A percentile compares a stretch with the other conserved stretches of the same genome.
phyloP scores from a whole-genome alignment of 23 tunicate genomes.

The Ciona savignyi region DNA sequence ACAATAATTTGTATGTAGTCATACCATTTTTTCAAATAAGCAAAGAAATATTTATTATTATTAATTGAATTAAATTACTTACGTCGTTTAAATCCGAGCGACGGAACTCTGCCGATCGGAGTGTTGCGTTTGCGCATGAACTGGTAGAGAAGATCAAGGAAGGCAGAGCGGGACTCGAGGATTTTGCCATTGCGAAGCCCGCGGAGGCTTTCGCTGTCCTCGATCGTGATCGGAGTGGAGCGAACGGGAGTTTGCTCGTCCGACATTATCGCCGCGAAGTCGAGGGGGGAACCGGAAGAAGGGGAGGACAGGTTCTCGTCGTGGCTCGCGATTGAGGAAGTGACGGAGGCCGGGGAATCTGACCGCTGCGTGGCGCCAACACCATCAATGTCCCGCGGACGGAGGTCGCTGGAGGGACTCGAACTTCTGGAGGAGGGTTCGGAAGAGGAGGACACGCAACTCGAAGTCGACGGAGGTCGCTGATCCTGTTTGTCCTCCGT shows the following conservation, averaged over 20 bases:
- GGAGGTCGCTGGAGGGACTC: constrained; percentile 11
- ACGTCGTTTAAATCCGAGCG: constrained; percentile 75
- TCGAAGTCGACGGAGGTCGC: not conserved
- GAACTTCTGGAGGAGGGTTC: constrained; percentile 22
- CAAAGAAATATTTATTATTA: too few relatives aligned
- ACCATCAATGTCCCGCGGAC: not conserved
- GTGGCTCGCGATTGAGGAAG: constrained; percentile 20
- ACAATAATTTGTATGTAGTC: too few relatives aligned
- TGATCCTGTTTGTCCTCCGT: not conserved
- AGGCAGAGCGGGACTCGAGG: constrained; percentile 36
- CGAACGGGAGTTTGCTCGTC: constrained; percentile 3
- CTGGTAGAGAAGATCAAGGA: constrained; percentile 46
- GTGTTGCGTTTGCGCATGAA: constrained; percentile 55
- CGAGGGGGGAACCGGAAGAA: constrained; percentile 22
- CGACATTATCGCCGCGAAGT: constrained; percentile 21
- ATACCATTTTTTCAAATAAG: too few relatives aligned
- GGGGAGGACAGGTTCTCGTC: constrained; percentile 21
- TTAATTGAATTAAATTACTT: too few relatives aligned
- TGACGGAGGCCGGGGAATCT: constrained; percentile 9
- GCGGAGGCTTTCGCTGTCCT: constrained; percentile 19
- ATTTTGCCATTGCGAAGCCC: constrained; percentile 51
- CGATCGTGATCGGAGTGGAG: constrained; percentile 2
- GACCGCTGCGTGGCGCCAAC: constrained; percentile 29
- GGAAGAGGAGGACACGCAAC: constrained; percentile 19
- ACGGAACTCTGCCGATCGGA: constrained; percentile 50